These are phyloP conservation scores for Globicephala melas DNA, from an alignment of 2,113 vertebrate genomes.

Conservation along the genomic window DNA sequence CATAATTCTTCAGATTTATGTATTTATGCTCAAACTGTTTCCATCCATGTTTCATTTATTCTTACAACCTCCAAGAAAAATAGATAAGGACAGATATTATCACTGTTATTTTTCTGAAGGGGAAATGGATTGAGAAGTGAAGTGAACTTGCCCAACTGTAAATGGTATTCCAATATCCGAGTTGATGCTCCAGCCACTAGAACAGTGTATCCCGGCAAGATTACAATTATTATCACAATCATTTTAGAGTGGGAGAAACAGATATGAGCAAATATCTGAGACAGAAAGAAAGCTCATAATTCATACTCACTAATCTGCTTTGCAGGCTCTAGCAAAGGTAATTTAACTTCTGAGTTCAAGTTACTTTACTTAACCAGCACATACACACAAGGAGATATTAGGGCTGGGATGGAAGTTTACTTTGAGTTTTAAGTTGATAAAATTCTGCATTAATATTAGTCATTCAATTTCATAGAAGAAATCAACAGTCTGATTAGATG, in stretches of 20 bases:
- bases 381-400: constrained; percentile 25
- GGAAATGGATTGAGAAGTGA: constrained; percentile 60
- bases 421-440: constrained; percentile 47
- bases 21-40: constrained; percentile 52
- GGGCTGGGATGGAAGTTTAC: not conserved
- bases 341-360: constrained; percentile 44
- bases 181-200: constrained; percentile 3
- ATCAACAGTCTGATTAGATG: constrained; percentile 23
- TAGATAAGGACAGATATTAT: constrained; percentile 49
- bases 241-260: constrained; percentile 25
- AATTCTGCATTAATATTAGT: constrained; percentile 27
- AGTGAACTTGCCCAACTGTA: constrained; percentile 30
- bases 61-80: constrained; percentile 37
- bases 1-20: constrained; percentile 45
- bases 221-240: constrained; percentile 49
- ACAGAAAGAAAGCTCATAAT: constrained; percentile 40
- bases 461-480: constrained; percentile 38
- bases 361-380: constrained; percentile 15
- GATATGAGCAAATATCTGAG: constrained; percentile 53
- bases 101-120: constrained; percentile 49
- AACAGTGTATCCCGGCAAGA: constrained; percentile 27
- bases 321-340: constrained; percentile 26
- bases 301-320: constrained; percentile 42
- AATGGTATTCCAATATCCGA: constrained; percentile 33
- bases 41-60: constrained; percentile 38